Conservation (phyloP, 2,888 invertebrate genomes). For the Colostygia pectinataria region DNA sequence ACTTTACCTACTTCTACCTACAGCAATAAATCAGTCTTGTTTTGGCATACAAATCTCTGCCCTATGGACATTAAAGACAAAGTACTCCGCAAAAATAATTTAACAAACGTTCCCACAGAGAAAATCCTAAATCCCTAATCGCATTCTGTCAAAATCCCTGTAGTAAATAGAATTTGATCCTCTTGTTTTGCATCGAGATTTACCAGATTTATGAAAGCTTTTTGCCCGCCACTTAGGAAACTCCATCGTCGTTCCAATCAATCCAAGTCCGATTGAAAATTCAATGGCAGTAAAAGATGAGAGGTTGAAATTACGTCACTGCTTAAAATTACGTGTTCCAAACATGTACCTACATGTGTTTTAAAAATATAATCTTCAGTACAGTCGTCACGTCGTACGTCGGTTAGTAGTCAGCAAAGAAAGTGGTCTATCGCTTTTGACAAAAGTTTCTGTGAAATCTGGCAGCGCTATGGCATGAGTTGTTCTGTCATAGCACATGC, state of each 20-base stretch:
- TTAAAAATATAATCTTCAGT: conserved; percentile 7
- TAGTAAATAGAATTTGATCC: conserved; percentile 64
- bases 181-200: conserved; percentile 67
- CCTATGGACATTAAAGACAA: conserved; percentile 6
- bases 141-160: conserved; percentile 57
- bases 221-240: conserved; percentile 72
- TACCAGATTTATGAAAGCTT: conserved; percentile 69
- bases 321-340: conserved; percentile 44
- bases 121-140: conserved; percentile 46
- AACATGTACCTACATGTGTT: conserved; percentile 40
- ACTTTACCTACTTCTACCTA: no score
- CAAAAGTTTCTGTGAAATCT: no score
- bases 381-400: no score
- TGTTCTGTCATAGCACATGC: no score
- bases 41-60: not conserved
- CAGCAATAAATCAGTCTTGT: conserved; percentile 8
- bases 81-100: conserved; percentile 15
- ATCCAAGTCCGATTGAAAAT: conserved; percentile 76
- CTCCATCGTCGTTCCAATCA: conserved; percentile 75
- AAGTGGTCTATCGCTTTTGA: no score
- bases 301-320: conserved; percentile 61
- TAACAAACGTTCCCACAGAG: conserved; percentile 10
- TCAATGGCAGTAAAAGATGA: conserved; percentile 73
- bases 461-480: no score
- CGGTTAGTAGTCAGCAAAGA: no score